Conservation (phyloP, 1,140 invertebrate species). For the Seison nebaliae region DNA sequence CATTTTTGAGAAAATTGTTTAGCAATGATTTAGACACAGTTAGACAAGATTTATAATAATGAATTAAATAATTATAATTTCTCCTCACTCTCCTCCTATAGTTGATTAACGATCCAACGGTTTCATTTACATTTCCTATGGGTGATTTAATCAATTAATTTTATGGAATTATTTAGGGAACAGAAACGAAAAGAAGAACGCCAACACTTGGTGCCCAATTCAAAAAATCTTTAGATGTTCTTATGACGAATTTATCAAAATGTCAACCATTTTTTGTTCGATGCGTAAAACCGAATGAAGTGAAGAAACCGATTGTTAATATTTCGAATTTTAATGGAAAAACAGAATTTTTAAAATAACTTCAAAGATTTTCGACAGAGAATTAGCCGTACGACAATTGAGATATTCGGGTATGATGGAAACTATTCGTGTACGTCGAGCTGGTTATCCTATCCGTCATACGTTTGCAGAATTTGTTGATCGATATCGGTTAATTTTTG, state of each 20-base stretch:
- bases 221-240: constrained; percentile 68
- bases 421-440: constrained; percentile 75
- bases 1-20: constrained; percentile 54
- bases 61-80: neutral
- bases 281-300: constrained; percentile 51
- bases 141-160: constrained; percentile 2
- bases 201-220: constrained; percentile 85
- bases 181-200: constrained; percentile 56
- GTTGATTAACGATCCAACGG: constrained; percentile 9
- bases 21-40: constrained; percentile 39
- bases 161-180: constrained; percentile 35
- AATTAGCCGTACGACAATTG: constrained; percentile 48
- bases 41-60: neutral
- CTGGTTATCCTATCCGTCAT: constrained; percentile 53
- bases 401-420: constrained; percentile 99
- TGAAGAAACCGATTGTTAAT: constrained; percentile 45
- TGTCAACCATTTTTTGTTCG: constrained; percentile 44
- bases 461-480: constrained; percentile 38
- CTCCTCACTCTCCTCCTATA: constrained; percentile 4
- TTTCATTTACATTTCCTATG: constrained; percentile 6
- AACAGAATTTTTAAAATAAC: too few relatives aligned
- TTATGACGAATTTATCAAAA: constrained; percentile 43
- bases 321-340: constrained; percentile 27
- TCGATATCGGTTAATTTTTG: constrained; percentile 15
- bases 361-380: constrained; percentile 15